Evolutionary conservation across 2,113 vertebrate species (phyloP).

Genomic region (Pangasianodon gigas): DNA sequence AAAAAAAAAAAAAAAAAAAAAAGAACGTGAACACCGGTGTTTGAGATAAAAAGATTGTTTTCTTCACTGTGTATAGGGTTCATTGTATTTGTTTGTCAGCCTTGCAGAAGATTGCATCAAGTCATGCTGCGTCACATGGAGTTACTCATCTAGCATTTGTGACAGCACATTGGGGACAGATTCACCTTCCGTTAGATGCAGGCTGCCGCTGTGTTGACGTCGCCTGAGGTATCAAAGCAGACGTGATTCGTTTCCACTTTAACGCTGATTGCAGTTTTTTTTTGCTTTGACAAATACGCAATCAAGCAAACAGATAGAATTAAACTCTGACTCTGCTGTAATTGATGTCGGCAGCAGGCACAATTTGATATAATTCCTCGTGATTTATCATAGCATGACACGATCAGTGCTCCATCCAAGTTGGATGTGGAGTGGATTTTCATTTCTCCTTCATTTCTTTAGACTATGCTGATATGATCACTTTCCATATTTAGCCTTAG

Average conservation of each 20-base stretch:
- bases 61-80: slow-evolving; percentile 21
- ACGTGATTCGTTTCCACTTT: slow-evolving; percentile 25
- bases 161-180: slow-evolving; percentile 34
- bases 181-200: slow-evolving; percentile 19
- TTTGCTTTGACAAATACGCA: slow-evolving; percentile 2
- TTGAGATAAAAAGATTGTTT: slow-evolving; percentile 13
- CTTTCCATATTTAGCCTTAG: background rate
- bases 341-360: slow-evolving; percentile 15
- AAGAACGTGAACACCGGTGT: background rate
- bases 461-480: background rate
- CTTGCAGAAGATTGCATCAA: slow-evolving; percentile 57
- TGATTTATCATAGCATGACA: background rate
- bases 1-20: background rate
- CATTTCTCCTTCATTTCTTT: slow-evolving; percentile 1
- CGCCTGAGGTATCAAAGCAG: background rate
- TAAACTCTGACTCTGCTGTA: slow-evolving; percentile 25
- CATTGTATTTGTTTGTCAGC: slow-evolving; percentile 38
- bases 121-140: slow-evolving; percentile 20
- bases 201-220: background rate
- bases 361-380: slow-evolving; percentile 21
- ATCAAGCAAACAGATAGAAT: slow-evolving; percentile 16
- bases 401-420: background rate
- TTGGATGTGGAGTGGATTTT: slow-evolving; percentile 4
- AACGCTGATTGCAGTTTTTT: slow-evolving; percentile 22
- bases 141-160: slow-evolving; percentile 25